Base-by-base conservation (phyloP, 2,113 vertebrate genomes). In the Dicrurus megarhynchus region DNA sequence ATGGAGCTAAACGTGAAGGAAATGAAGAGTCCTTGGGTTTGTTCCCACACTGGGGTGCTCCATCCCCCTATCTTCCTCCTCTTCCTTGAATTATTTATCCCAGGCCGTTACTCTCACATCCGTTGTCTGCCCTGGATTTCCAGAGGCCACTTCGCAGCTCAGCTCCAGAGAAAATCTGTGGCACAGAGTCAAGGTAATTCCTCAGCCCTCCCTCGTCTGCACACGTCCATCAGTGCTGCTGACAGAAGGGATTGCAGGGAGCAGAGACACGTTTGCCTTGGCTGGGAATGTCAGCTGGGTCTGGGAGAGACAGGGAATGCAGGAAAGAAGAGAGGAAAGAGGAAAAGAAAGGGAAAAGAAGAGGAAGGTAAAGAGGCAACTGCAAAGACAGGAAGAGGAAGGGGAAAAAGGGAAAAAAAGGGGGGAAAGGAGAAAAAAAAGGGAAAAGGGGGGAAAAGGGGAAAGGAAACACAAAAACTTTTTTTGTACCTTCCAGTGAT, bases 351-450 rank as follows among this genome's bases (percentile, higher is more conserved):
- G 39, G 14, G 19, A 44, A 59, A 68, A 47, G 11, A 35, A 50
- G 9, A 9, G 1, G 19, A 78, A 69, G 19, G 8, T 16, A 69
- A 53, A 67, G 70, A 73, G 13, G 16, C 5, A 27, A 57, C 37
- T 82, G 47, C 30, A 71, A 65, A 60, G 17, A 19, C 16, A 63
- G 5, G 27, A 22, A 59, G 59, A 56, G 30, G 18, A 50, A 50
- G 4, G 14, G 49, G 14, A 22, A 19, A 49, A 14, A 17, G 53
- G 2, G 22, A 26, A 32, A 17, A 2, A 11, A 39, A 14, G 18
- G 24, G 8, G 11, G 9, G 6, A 4, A 42, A 30, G 5, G 7
- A 4, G 7, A 42, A 15, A 46, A 30, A 20, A 21, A 3, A 2
- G 20, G 11, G 7, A 2, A 26, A 18, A 7, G 7, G 4, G 24